Percentiles rank a stretch among this genome's conserved stretches.
Evolutionary conservation across 92 coral and sea anemone genomes (phyloP).

Genomic region (Pocillopora meandrina): DNA sequence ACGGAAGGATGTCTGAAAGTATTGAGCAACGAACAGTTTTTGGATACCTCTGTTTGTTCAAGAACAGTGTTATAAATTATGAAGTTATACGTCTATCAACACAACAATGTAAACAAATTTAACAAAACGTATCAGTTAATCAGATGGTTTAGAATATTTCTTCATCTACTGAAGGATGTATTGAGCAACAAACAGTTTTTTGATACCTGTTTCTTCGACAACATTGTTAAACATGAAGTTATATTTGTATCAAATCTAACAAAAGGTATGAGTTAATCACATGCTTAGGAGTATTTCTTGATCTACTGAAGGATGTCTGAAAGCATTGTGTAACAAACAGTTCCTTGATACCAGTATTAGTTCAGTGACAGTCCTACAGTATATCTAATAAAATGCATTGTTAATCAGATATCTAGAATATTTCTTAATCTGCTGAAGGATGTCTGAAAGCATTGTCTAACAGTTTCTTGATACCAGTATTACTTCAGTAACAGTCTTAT

Average conservation of each 20-base stretch:
- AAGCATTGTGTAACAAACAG: no score
- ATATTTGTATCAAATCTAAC: no score
- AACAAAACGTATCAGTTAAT: neutral
- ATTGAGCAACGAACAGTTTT: neutral
- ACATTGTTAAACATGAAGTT: neutral
- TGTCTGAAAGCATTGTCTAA: neutral
- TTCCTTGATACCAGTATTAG: no score
- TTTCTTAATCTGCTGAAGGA: conserved; percentile 8
- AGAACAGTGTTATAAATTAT: neutral
- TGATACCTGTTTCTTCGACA: neutral
- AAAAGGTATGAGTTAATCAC: no score
- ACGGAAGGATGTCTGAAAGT: no score
- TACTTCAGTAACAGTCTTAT: neutral
- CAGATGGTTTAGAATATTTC: neutral
- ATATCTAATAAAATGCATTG: neutral
- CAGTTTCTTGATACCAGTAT: neutral
- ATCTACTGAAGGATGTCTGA: no score
- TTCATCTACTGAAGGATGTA: neutral
- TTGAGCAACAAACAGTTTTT: neutral
- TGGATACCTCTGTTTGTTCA: neutral
- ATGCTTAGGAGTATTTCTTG: no score
- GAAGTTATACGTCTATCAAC: neutral
- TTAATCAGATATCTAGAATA: conserved; percentile 7
- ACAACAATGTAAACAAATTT: neutral
- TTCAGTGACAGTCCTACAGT: neutral